A percentile compares a stretch with the other conserved stretches of the same genome.
Conservation (phyloP, 2,797 vertebrate genomes). For the Sus cebifrons region DNA sequence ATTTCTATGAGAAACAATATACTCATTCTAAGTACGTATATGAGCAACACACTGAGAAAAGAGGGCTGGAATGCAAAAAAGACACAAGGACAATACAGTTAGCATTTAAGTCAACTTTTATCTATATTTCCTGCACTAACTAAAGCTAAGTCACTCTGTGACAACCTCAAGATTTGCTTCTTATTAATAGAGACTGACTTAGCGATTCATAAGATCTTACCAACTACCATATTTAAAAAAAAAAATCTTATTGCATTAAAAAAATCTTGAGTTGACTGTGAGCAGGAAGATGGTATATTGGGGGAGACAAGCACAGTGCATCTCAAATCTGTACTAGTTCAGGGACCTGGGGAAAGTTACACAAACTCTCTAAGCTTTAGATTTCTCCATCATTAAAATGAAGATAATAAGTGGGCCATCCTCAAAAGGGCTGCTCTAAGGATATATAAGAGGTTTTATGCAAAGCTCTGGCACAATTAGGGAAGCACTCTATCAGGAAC, state of each 20-base stretch:
- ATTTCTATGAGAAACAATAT: conserved; percentile 17
- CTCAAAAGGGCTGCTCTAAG: neutral
- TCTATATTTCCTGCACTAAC: neutral
- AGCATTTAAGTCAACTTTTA: neutral
- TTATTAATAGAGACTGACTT: conserved; percentile 34
- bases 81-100: neutral
- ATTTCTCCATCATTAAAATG: neutral
- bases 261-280: neutral
- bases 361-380: neutral
- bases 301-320: neutral
- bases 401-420: neutral
- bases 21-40: neutral
- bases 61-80: neutral
- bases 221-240: neutral
- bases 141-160: conserved; percentile 28
- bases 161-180: conserved; percentile 50
- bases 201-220: neutral
- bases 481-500: neutral
- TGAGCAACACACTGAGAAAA: neutral
- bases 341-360: neutral
- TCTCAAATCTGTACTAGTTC: neutral
- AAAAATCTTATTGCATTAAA: neutral
- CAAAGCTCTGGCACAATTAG: neutral
- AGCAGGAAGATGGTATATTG: neutral
- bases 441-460: neutral